Evolutionary conservation across 2,888 invertebrate genomes (phyloP).

Genomic region (Eupithecia inturbata): DNA sequence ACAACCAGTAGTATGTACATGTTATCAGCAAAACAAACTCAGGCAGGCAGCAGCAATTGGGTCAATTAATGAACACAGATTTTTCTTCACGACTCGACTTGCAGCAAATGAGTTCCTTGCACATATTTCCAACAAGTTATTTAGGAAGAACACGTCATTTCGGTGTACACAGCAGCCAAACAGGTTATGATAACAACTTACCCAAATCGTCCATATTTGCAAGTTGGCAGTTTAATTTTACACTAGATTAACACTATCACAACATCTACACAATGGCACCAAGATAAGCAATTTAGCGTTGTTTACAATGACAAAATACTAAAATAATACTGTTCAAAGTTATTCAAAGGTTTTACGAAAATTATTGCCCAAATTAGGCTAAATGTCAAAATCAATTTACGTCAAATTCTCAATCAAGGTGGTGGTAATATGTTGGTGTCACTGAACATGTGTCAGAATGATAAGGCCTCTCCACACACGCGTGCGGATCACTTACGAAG

Average conservation of each 20-base stretch:
- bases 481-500: too few species aligned
- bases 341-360: slow-evolving; percentile 46
- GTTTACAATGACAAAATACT: slow-evolving; percentile 47
- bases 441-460: slow-evolving; percentile 39
- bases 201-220: slow-evolving; percentile 79
- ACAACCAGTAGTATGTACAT: neutral
- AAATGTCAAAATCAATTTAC: slow-evolving; percentile 35
- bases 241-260: slow-evolving; percentile 43
- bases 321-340: slow-evolving; percentile 55
- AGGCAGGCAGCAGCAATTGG: slow-evolving; percentile 11
- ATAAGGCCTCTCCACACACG: neutral
- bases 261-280: slow-evolving; percentile 46
- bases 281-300: slow-evolving; percentile 41
- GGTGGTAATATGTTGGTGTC: slow-evolving; percentile 29
- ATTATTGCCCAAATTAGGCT: slow-evolving; percentile 59
- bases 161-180: slow-evolving; percentile 61
- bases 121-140: slow-evolving; percentile 55
- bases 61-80: slow-evolving; percentile 1
- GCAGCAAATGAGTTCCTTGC: slow-evolving; percentile 12
- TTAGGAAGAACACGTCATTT: slow-evolving; percentile 74
- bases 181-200: slow-evolving; percentile 82
- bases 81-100: slow-evolving; percentile 17
- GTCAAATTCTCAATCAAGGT: slow-evolving; percentile 14
- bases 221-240: slow-evolving; percentile 37
- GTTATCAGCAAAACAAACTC: slow-evolving; percentile 15